Evolutionary conservation across 2,113 vertebrate genomes (phyloP).

Genomic region (Brachionichthys hirsutus): DNA sequence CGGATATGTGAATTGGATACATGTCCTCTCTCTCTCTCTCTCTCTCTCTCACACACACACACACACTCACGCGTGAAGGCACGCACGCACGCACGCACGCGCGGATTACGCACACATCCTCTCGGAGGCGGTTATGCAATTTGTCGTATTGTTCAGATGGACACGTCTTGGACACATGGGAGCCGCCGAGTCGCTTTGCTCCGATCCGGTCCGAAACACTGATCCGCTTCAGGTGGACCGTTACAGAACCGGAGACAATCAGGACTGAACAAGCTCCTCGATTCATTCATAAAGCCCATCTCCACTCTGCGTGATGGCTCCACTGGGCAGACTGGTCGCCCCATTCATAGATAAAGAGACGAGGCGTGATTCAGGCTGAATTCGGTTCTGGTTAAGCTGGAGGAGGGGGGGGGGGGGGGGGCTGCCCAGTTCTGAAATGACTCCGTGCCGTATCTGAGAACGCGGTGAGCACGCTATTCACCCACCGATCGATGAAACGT

Average conservation of each 20-base stretch:
- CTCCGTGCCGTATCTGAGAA: too few relatives aligned
- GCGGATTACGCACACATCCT: constrained; percentile 33
- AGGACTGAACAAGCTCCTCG: constrained; percentile 27
- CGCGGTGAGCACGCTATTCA: too few relatives aligned
- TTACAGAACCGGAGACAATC: constrained; percentile 37
- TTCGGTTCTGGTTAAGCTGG: constrained; percentile 18
- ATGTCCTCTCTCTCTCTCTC: constrained; percentile 43
- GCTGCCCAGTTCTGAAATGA: too few relatives aligned
- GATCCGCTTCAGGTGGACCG: constrained; percentile 24
- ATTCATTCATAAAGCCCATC: constrained; percentile 74
- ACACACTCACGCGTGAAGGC: constrained; percentile 26
- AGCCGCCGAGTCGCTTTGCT: too few relatives aligned
- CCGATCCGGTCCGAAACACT: constrained; percentile 13
- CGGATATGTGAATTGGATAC: constrained; percentile 60
- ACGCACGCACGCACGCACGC: constrained; percentile 12
- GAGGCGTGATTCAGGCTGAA: constrained; percentile 36
- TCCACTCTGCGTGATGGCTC: constrained; percentile 45
- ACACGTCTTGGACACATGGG: too few relatives aligned
- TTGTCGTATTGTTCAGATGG: constrained; percentile 55
- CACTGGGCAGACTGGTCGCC: constrained; percentile 40
- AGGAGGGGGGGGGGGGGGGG: constrained; percentile 23
- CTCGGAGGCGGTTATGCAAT: constrained; percentile 69
- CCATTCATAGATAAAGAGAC: constrained; percentile 56
- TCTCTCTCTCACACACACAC: constrained; percentile 18
- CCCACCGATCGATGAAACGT: too few relatives aligned